A percentile compares a stretch with the other conserved stretches of the same genome.
Evolutionary conservation across 2,888 invertebrate genomes (phyloP).

Genomic region (Morinoia aosen): DNA sequence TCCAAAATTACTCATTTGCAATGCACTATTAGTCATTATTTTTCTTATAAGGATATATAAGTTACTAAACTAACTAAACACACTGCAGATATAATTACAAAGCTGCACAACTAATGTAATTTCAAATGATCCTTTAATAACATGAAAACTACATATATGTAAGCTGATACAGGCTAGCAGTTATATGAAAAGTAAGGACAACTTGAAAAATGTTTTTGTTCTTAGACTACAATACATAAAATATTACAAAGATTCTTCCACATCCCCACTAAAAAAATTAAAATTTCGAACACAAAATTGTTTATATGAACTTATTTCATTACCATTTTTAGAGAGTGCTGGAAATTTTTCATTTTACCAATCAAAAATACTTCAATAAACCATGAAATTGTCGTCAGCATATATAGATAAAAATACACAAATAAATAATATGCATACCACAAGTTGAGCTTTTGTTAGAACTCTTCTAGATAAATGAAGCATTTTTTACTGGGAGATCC

Average conservation of each 20-base stretch:
- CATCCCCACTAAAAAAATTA: neutral
- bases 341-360: neutral
- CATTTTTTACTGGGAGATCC: neutral
- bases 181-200: neutral
- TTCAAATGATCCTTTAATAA: no score
- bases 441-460: neutral
- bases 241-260: neutral
- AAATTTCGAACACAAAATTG: no score
- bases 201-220: neutral
- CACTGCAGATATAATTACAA: no score
- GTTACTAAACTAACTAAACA: no score
- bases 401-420: neutral
- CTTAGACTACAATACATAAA: neutral
- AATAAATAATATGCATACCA: neutral
- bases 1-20: no score
- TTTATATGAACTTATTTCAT: no score
- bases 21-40: no score
- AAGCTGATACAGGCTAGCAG: neutral
- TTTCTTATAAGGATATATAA: no score
- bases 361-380: neutral
- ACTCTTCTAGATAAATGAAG: slow-evolving; percentile 7
- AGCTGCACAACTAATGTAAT: no score
- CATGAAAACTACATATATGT: no score
- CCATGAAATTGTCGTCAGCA: neutral
- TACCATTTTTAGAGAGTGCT: no score